Evolutionary conservation across 2,888 invertebrate genomes (phyloP).

Genomic region (Mesopsocus fuscifrons): DNA sequence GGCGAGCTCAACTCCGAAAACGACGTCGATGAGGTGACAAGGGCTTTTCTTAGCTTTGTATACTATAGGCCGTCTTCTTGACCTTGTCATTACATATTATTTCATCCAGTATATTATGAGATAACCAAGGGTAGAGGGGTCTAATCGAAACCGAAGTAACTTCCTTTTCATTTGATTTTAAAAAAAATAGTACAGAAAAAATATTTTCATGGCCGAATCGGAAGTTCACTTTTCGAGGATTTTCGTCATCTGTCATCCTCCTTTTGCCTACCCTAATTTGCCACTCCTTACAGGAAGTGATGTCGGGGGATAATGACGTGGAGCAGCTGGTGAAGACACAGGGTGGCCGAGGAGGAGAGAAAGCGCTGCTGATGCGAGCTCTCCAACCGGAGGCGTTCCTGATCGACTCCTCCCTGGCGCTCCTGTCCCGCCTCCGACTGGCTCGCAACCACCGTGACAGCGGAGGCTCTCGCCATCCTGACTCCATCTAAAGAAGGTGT

Average conservation of each 20-base stretch:
- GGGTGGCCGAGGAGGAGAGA: neutral
- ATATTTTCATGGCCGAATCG: too few species aligned
- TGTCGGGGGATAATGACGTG: constrained; percentile 17
- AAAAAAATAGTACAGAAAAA: too few species aligned
- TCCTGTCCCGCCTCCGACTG: neutral
- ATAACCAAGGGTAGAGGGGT: too few species aligned
- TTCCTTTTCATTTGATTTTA: too few species aligned
- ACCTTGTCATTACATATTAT: too few species aligned
- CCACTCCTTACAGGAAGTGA: constrained; percentile 24
- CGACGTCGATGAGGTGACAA: constrained; percentile 28
- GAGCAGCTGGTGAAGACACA: neutral
- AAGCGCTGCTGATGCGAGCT: neutral
- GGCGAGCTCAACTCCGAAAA: constrained; percentile 23
- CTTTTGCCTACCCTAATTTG: too few species aligned
- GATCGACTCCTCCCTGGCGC: neutral
- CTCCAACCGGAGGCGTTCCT: neutral
- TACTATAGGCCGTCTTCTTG: too few species aligned
- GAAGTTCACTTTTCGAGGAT: too few species aligned
- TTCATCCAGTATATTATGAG: too few species aligned
- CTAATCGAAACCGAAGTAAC: too few species aligned
- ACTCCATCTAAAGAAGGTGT: neutral
- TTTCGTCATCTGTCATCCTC: too few species aligned
- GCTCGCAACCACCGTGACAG: neutral
- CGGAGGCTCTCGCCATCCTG: neutral
- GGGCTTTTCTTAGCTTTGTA: too few species aligned